Evolutionary conservation across 2,797 vertebrate genomes (phyloP), one percentile per base, ranked within the genome.

Genomic region (Catharus ustulatus): DNA sequence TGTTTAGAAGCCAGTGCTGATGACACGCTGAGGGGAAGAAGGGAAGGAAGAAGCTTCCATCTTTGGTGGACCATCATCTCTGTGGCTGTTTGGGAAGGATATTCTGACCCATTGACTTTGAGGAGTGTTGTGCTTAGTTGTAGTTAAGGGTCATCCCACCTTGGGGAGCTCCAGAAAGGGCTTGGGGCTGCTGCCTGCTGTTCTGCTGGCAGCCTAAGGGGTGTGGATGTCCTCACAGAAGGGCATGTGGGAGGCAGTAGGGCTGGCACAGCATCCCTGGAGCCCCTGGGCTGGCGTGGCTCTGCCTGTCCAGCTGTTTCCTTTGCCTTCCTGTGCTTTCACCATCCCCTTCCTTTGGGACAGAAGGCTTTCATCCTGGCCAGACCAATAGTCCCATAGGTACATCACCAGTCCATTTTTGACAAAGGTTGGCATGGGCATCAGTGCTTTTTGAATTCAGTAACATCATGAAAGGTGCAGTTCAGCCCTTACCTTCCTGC

Each of bases 291-390:
- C 72, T 92, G 43, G 51, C 4, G 19, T 9, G 2, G 29, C 30
- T 11, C 2, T 73, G 48, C 74, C 48, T 1, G 0, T 55, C 84
- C 89, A 95, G 95, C 95, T 90, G 84, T 94, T 96, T 95, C 87
- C 89, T 92, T 89, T 0, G 2, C 45, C 54, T 89, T 94, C 91
- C 89, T 92, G 81, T 94, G 61, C 91, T 90, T 94, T 94, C 84
- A 89, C 57, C 59, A 63, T 22, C 42, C 52, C 27, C 57, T 94
- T 95, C 96, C 89, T 93, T 77, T 94, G 91, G 81, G 89, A 89
- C 54, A 1, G 5, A 88, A 83, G 48, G 26, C 72, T 91, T 89
- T 93, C 48, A 46, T 93, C 72, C 42, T 83, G 80, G 36, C 34
- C 36, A 55, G 75, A 54, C 64, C 7, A 2, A 20, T 23, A 92